Conservation (phyloP, 2,113 vertebrate genomes). For the zebrafish (Danio rerio) region GRCz12tu NC_133189.1:45611501-45612000, state of each 20-base stretch:
- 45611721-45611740: background rate
- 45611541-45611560: too few species aligned
- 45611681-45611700: background rate
- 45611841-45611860: slow-evolving; percentile 5
- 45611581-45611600: background rate
- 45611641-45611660: background rate
- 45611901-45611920: background rate
- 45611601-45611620: background rate
- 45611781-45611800: background rate
- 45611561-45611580: background rate
- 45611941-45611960: too few species aligned
- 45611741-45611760: slow-evolving; percentile 19
- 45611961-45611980: too few species aligned
- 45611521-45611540: too few species aligned
- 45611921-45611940: too few species aligned
- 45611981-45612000: too few species aligned
- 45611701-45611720: background rate
- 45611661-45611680: background rate
- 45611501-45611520: background rate
- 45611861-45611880: background rate
- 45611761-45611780: background rate
- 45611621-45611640: background rate
- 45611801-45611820: background rate
- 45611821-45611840: background rate
- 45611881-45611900: background rate